Conservation (phyloP, 1,140 invertebrate species). For the Zaprionus gabonicus region DNA sequence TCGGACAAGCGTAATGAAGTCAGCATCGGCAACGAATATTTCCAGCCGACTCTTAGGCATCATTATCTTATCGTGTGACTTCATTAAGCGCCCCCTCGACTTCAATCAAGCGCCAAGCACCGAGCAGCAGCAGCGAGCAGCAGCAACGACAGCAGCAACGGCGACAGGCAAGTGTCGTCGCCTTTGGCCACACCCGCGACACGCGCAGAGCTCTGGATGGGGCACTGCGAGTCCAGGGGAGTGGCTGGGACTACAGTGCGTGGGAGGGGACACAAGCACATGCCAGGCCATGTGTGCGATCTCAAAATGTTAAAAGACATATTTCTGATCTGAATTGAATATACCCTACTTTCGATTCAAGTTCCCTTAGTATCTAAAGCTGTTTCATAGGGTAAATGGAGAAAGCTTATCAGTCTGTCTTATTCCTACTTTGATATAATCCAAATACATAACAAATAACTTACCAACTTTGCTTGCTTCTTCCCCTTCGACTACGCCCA, state of each 20-base stretch:
- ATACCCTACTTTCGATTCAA: too few relatives aligned
- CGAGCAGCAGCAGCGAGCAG: conserved; percentile 12
- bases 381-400: too few relatives aligned
- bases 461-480: not conserved
- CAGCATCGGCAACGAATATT: conserved; percentile 25
- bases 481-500: not conserved
- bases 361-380: too few relatives aligned
- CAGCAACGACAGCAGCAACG: conserved; percentile 8
- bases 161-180: conserved; percentile 51
- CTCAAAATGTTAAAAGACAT: too few relatives aligned
- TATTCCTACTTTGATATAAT: too few relatives aligned
- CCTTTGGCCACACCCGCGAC: conserved; percentile 50
- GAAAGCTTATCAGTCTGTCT: too few relatives aligned
- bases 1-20: conserved; percentile 25
- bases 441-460: too few relatives aligned
- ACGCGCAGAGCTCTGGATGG: conserved; percentile 29
- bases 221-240: not conserved
- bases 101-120: conserved; percentile 45
- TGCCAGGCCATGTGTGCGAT: not conserved
- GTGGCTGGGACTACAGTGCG: not conserved
- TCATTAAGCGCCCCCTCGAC: conserved; percentile 51
- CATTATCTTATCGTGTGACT: conserved; percentile 58
- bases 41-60: conserved; percentile 42
- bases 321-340: too few relatives aligned
- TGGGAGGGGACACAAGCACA: not conserved